Base-by-base conservation (phyloP, 37 sponge, comb jelly and placozoan species). In the Eunapius fragilis region DNA sequence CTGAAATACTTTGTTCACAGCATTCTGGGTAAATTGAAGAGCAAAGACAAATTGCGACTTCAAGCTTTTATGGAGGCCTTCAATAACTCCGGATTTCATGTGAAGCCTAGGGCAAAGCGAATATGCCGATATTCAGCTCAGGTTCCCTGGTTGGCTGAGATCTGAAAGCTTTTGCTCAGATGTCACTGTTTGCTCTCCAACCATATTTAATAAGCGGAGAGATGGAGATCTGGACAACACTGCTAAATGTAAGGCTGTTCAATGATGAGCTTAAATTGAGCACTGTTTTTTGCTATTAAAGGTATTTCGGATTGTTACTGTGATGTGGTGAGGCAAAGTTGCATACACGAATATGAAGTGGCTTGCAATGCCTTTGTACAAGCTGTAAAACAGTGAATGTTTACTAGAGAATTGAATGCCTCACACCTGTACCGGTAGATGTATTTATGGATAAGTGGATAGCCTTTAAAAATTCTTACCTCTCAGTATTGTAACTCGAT, bases 401-500 rank as follows among this genome's bases (percentile, higher is more conserved):
- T 76, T 37, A 76, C 33, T 33, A 76, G 36, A 36, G 35, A 22
- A 35, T 76, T 76, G 77, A 76, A 76, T 19, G 35, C 33, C 36
- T 76, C 47, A 12, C 77, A 76, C 36, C 77, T 76, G 36, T 76
- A 76, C 25, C 25, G 25, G 25, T 36, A 58, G 58, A 58, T 58
- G 58, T 76, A 35, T 36, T 36, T 31, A 35, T 31, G 36, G 77
- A 25, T 76, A 26, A 31, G 25, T 35, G 33, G 58, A 58, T 58
- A 58, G 58, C 58, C 58, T 58, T 58, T 19, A 58, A 58, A 58
- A 58, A 58, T 58, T 58, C 58, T 17, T 58, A 86, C 87, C 87
- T 87, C 49, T 87, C 80, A 71, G 87, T 87, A 37, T 72, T 87
- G 71, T 74, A 87, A 41, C 28, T n/a, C n/a, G n/a, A n/a, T n/a